Evolutionary conservation across 2,113 vertebrate species (phyloP), one percentile per base, ranked within the genome.

Genomic region (Bettongia penicillata): DNA sequence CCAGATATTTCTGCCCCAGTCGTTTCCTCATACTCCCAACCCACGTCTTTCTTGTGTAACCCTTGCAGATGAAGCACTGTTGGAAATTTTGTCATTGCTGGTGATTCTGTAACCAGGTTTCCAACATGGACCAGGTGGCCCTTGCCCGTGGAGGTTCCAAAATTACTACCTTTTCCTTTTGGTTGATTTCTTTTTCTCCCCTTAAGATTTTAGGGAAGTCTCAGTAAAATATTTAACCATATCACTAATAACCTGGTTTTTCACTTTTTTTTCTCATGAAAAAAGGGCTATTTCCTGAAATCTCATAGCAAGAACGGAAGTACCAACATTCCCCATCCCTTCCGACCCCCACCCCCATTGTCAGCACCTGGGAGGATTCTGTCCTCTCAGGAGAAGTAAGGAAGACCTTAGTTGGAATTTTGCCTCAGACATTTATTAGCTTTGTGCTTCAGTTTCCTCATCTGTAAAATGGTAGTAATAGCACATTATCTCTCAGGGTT

Each of bases 131-230:
- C 90, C 90, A 8, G n/a, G 89, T 19, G 19, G 26, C 8, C 31
- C n/a, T 0, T 0, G 11, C 9, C 12, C 10, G 4, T 0, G 0
- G 51, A 84, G 28, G 31, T 61, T 61, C 28, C 37, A 91, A 0
- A 25, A 55, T 0, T 12, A 12, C 8, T 28, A 49, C 51, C 90
- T 43, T 68, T 25, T 53, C 31, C 26, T 49, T 8, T 0, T 3
- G 47, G 37, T 23, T 50, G 8, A 92, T 91, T 50, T 5, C 19
- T 24, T 91, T 68, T 91, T 22, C 49, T 53, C 37, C 37, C 90
- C n/a, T n/a, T 0, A 77, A 51, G 77, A 52, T 89, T 93, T 37
- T 0, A 53, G 37, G 51, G 6, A 53, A 91, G 77, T 61, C 61
- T 47, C 22, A 25, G 11, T 77, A 31, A 51, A 43, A 50, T 19